These are phyloP conservation scores for Gallinago jamesoni DNA, from an alignment of 2,113 vertebrate genomes.

Conservation along the genomic window DNA sequence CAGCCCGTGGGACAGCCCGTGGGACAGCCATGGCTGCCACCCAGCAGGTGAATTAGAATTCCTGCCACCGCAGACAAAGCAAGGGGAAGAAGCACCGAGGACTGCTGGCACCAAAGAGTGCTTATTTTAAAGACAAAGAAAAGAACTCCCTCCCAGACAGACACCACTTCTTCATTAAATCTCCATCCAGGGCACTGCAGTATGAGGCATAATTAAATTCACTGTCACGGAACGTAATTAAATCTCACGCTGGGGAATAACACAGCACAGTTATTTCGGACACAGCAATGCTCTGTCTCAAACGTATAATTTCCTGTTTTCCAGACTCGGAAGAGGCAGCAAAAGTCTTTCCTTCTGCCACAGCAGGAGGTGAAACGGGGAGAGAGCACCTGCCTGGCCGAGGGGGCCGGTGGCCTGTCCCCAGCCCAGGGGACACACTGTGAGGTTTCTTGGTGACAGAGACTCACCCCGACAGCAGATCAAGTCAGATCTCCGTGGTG, in stretches of 20 bases:
- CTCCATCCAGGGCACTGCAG: background rate
- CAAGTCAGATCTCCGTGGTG: background rate
- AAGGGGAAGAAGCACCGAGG: background rate
- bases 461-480: accelerated
- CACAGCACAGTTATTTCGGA: background rate
- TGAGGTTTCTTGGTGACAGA: background rate
- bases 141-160: background rate
- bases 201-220: background rate
- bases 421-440: background rate
- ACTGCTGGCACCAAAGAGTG: background rate
- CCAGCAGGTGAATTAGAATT: background rate
- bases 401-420: accelerated
- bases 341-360: background rate
- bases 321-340: background rate
- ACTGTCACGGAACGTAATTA: background rate
- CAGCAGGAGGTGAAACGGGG: background rate
- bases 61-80: background rate
- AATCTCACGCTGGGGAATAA: background rate
- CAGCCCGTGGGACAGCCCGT: background rate
- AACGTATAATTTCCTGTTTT: background rate
- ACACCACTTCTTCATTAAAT: background rate
- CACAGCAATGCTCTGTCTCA: background rate
- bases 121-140: background rate
- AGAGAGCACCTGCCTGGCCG: background rate
- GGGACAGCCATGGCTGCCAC: background rate